These are phyloP conservation scores for Naja naja DNA, from an alignment of 2,113 vertebrate genomes.

Conservation along the genomic window DNA sequence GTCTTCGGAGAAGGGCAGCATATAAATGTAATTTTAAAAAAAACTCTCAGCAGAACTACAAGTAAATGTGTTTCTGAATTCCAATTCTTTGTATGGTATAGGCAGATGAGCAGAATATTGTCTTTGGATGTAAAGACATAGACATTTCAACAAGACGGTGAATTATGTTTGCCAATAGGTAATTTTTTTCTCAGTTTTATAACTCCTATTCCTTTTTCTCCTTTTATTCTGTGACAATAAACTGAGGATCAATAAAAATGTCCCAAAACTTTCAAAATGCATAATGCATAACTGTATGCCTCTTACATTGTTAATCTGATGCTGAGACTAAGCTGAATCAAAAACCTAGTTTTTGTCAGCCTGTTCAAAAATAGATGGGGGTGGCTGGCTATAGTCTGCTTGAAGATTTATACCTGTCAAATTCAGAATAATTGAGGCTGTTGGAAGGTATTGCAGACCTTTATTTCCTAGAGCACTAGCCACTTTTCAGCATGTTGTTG, in stretches of 20 bases:
- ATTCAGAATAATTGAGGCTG: conserved; percentile 58
- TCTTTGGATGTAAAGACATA: not conserved
- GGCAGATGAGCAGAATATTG: not conserved
- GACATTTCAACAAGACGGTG: not conserved
- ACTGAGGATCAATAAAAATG: not conserved
- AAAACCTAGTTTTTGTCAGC: conserved; percentile 53
- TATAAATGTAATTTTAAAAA: no score
- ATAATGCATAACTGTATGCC: conserved; percentile 8
- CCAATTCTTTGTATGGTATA: not conserved
- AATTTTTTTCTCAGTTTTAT: not conserved
- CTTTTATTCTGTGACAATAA: not conserved
- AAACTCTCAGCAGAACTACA: not conserved
- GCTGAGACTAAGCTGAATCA: conserved; percentile 28
- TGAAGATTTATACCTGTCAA: conserved; percentile 57
- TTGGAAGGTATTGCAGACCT: conserved; percentile 48
- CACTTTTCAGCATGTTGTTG: conserved; percentile 56
- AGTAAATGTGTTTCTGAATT: not conserved
- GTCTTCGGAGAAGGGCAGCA: no score
- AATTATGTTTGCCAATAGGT: not conserved
- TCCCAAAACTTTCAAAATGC: conserved; percentile 5
- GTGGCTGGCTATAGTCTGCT: conserved; percentile 43
- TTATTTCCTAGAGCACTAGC: conserved; percentile 56
- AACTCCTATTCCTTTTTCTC: not conserved
- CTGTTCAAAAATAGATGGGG: conserved; percentile 50
- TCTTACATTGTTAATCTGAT: conserved; percentile 26